Conservation (phyloP, 2,888 invertebrate genomes). For the Acanthococcus lagerstroemiae region DNA sequence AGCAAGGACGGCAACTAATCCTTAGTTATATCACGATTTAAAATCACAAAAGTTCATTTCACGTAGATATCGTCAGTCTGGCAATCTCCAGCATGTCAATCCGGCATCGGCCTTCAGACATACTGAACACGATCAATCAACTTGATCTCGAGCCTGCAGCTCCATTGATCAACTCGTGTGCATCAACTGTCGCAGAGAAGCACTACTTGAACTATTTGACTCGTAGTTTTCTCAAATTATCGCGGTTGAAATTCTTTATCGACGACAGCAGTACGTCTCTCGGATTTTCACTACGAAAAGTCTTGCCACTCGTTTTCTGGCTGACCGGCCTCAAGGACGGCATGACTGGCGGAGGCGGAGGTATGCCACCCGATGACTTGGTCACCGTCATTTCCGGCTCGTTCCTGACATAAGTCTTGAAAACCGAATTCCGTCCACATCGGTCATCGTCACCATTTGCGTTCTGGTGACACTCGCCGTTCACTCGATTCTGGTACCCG, state of each 20-base stretch:
- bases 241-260: conserved; percentile 32
- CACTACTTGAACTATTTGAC: too few species aligned
- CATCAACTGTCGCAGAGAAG: too few species aligned
- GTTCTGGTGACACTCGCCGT: not conserved
- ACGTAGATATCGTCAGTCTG: too few species aligned
- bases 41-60: too few species aligned
- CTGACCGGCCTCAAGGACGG: conserved; percentile 34
- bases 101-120: too few species aligned
- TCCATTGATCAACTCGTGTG: too few species aligned
- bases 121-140: too few species aligned
- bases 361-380: not conserved
- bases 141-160: too few species aligned
- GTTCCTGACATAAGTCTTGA: not conserved
- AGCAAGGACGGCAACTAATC: too few species aligned
- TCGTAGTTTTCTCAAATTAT: conserved; percentile 27
- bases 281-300: conserved; percentile 1
- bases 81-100: too few species aligned
- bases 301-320: not conserved
- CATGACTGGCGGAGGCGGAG: conserved; percentile 32
- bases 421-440: not conserved
- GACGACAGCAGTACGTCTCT: conserved; percentile 27
- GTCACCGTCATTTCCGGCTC: not conserved
- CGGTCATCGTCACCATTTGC: not conserved
- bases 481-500: not conserved
- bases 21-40: too few species aligned